A percentile compares a stretch with the other conserved stretches of the same genome.
phyloP scores from a whole-genome alignment of 2,888 invertebrate species.

The Drosophila sordidapex region DNA sequence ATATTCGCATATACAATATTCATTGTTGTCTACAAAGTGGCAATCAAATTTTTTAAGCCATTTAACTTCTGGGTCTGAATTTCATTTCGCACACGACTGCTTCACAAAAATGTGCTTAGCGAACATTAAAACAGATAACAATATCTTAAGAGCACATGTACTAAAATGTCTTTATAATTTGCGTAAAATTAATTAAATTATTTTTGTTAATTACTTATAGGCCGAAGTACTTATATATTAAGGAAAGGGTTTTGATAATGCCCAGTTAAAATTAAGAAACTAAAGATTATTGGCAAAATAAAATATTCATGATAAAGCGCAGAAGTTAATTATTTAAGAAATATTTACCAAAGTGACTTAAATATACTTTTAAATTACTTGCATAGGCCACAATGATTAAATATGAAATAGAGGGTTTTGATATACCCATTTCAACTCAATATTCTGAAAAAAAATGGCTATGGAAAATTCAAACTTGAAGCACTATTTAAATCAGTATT shows the following conservation, averaged over 20 bases:
- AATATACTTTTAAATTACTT: background rate
- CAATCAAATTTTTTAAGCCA: conserved; percentile 44
- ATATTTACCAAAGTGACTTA: background rate
- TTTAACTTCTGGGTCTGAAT: conserved; percentile 34
- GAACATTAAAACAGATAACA: background rate
- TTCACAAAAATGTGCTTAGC: background rate
- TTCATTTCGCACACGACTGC: background rate
- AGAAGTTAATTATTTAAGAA: background rate
- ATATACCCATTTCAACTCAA: background rate
- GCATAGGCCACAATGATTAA: background rate
- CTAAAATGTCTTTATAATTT: background rate
- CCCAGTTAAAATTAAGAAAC: background rate
- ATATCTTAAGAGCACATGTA: background rate
- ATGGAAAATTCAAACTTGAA: background rate
- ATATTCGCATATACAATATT: conserved; percentile 40
- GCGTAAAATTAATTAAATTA: background rate
- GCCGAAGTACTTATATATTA: background rate
- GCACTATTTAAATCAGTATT: background rate
- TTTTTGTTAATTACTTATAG: background rate
- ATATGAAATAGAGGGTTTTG: background rate
- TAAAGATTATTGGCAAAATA: background rate
- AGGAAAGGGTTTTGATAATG: background rate
- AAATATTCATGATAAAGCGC: background rate
- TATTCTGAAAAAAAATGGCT: background rate
- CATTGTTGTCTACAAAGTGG: conserved; percentile 44